Evolutionary conservation across 2,888 invertebrate genomes (phyloP).

Genomic region (Diplazon laetatorius): DNA sequence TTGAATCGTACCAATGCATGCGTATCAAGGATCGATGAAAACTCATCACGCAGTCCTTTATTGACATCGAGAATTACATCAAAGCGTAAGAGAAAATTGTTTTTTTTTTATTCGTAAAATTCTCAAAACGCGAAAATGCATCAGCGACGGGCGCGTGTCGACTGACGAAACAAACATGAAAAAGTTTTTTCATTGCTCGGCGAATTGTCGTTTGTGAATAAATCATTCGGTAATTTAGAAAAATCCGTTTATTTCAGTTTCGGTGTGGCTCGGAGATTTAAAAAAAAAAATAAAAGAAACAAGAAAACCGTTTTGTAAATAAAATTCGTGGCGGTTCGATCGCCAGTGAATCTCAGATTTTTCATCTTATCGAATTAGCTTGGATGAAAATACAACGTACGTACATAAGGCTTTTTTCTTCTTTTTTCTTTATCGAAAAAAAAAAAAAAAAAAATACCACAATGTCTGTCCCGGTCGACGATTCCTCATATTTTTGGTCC

Average conservation of each 20-base stretch:
- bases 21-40: too few relatives aligned
- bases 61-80: constrained; percentile 63
- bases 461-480: constrained; percentile 32
- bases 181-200: neutral
- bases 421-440: constrained; percentile 40
- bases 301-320: too few relatives aligned
- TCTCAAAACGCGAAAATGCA: constrained; percentile 4
- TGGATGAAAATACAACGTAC: constrained; percentile 33
- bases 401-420: constrained; percentile 47
- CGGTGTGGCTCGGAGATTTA: too few relatives aligned
- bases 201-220: too few relatives aligned
- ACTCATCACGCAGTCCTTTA: constrained; percentile 56
- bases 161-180: constrained; percentile 2
- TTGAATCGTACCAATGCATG: constrained; percentile 17
- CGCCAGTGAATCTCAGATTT: neutral
- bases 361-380: constrained; percentile 27
- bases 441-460: too few relatives aligned
- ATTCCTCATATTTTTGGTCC: constrained; percentile 55
- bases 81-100: constrained; percentile 16
- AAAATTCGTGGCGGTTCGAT: neutral
- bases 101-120: neutral
- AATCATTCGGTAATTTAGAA: too few relatives aligned
- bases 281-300: too few relatives aligned
- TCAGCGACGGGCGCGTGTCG: neutral
- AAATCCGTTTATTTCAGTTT: too few relatives aligned